phyloP scores from a whole-genome alignment of 2,888 invertebrate species.

The Amblyjoppa proteus region DNA sequence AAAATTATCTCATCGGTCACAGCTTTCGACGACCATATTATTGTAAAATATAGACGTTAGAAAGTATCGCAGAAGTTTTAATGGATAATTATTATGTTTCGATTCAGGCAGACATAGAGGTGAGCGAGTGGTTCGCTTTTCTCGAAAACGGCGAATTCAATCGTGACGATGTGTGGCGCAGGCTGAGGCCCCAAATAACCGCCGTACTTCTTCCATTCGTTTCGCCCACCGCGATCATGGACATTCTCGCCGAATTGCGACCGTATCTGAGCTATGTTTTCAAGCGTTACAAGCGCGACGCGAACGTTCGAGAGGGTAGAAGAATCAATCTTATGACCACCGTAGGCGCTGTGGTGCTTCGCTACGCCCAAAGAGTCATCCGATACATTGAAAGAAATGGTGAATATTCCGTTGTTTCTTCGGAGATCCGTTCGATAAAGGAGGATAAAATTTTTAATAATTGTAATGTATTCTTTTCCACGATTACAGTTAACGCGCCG shows the following conservation, averaged over 20 bases:
- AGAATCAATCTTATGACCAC: constrained; percentile 74
- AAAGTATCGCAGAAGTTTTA: not conserved
- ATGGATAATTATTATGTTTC: not conserved
- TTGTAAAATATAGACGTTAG: not conserved
- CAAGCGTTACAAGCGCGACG: constrained; percentile 65
- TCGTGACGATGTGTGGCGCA: constrained; percentile 50
- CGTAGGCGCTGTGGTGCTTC: constrained; percentile 72
- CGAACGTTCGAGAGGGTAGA: constrained; percentile 52
- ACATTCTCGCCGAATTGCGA: constrained; percentile 72
- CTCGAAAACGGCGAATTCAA: constrained; percentile 56
- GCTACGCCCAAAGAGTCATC: constrained; percentile 66
- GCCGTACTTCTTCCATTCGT: constrained; percentile 1
- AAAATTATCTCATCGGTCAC: too few species aligned
- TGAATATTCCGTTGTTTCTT: not conserved
- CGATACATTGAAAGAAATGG: constrained; percentile 21
- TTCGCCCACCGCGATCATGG: constrained; percentile 59
- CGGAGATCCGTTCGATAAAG: not conserved
- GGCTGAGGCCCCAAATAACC: constrained; percentile 47
- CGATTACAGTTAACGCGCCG: constrained; percentile 1
- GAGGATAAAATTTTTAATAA: not conserved
- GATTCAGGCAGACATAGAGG: constrained; percentile 51
- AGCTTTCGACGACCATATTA: not conserved
- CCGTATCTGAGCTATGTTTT: constrained; percentile 72
- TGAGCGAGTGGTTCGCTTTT: constrained; percentile 59
- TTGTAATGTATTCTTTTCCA: not conserved